These are phyloP conservation scores for Hydrolagus affinis DNA, from an alignment of 2,113 vertebrate genomes.

Conservation along the genomic window DNA sequence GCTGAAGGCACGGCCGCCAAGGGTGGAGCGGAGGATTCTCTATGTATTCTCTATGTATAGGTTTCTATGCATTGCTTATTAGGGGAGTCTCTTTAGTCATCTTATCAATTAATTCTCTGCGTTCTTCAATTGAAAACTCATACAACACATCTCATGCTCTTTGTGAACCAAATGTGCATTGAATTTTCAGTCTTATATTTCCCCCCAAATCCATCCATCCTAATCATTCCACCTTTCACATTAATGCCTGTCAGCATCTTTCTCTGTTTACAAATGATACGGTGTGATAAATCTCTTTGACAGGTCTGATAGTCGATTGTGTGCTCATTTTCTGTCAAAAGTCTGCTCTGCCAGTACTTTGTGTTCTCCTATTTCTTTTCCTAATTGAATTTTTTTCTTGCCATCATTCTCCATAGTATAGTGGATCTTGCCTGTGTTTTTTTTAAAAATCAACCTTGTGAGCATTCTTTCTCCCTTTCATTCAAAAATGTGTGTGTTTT, in stretches of 20 bases:
- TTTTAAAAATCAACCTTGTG: neutral
- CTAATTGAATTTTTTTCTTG: neutral
- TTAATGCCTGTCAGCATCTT: neutral
- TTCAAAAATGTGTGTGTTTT: slow-evolving; percentile 15
- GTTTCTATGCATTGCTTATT: no score
- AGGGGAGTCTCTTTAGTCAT: no score
- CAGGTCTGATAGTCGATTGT: neutral
- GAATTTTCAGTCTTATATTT: neutral
- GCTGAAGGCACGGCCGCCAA: no score
- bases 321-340: neutral
- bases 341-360: neutral
- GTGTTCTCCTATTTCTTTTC: neutral
- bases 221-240: neutral
- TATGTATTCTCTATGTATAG: no score
- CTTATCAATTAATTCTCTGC: no score
- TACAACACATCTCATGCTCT: no score
- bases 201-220: no score
- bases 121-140: no score
- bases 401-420: neutral
- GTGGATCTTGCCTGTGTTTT: neutral
- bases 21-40: no score
- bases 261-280: neutral
- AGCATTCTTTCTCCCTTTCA: slow-evolving; percentile 1
- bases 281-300: slow-evolving; percentile 15
- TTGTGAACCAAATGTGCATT: no score